These are phyloP conservation scores for Sander lucioperca DNA, from an alignment of 2,113 vertebrate genomes.

Conservation along the genomic window DNA sequence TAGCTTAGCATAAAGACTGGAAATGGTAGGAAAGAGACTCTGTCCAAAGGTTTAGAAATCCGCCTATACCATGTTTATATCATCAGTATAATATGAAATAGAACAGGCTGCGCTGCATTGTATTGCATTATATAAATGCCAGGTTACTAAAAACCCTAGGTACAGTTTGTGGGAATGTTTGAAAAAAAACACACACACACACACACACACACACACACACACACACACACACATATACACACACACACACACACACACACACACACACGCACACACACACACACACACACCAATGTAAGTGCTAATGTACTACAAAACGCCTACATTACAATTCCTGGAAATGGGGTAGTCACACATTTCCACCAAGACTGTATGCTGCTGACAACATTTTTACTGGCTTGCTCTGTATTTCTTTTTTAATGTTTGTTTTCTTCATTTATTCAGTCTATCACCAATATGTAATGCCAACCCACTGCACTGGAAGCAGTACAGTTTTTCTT, in stretches of 20 bases:
- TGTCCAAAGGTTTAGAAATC: not conserved
- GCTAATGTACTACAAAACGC: not conserved
- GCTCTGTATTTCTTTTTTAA: conserved; percentile 25
- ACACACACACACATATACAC: too few species aligned
- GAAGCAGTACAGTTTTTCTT: conserved; percentile 21
- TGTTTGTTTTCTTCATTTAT: not conserved
- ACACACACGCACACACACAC: too few species aligned
- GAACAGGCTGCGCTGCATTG: not conserved
- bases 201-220: too few species aligned
- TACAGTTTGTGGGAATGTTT: not conserved
- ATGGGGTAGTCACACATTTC: not conserved
- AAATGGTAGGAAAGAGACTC: not conserved
- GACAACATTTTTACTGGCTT: conserved; percentile 2
- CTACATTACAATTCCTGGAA: not conserved
- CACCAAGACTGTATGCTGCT: not conserved
- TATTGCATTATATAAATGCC: not conserved
- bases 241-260: too few species aligned
- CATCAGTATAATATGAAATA: not conserved
- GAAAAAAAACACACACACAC: not conserved
- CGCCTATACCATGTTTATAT: not conserved
- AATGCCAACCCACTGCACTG: conserved; percentile 31
- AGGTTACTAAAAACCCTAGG: not conserved
- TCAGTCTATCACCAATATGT: conserved; percentile 22
- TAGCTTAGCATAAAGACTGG: not conserved
- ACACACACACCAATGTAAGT: not conserved